phyloP scores from a whole-genome alignment of 2,797 vertebrate genomes.

The Triplophysa bombifrons region DNA sequence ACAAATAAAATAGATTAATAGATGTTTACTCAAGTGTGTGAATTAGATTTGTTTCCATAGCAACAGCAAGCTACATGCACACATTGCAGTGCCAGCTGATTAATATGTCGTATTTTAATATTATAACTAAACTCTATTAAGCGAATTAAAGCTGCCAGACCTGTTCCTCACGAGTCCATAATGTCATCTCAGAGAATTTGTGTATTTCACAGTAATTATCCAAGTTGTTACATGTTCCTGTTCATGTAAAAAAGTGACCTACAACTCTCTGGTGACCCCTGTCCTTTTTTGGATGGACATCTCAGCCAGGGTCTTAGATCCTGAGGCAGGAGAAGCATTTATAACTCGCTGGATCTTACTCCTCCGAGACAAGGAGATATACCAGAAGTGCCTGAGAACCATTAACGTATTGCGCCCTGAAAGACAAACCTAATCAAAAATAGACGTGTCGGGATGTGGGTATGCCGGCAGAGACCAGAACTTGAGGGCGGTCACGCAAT shows the following conservation, averaged over 20 bases:
- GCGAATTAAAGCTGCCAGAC: background rate
- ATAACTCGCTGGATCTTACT: conserved; percentile 46
- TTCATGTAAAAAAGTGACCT: conserved; percentile 6
- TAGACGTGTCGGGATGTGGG: conserved; percentile 68
- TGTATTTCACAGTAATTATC: conserved; percentile 5
- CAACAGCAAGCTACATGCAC: background rate
- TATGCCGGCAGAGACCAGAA: conserved; percentile 54
- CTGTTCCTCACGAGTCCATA: conserved; percentile 22
- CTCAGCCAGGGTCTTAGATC: conserved; percentile 51
- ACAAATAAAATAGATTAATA: background rate
- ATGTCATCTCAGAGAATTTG: conserved; percentile 6
- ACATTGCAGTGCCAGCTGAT: background rate
- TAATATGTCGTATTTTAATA: background rate
- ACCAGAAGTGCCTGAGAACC: conserved; percentile 55
- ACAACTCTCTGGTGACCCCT: conserved; percentile 40
- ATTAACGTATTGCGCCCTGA: conserved; percentile 69
- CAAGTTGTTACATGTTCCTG: conserved; percentile 27
- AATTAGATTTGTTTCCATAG: conserved; percentile 27
- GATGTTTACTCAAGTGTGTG: conserved; percentile 3
- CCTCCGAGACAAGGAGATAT: conserved; percentile 28
- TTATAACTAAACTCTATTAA: too few species aligned
- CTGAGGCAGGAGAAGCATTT: conserved; percentile 56
- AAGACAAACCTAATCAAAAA: conserved; percentile 76
- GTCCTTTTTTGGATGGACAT: conserved; percentile 42
- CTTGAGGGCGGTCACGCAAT: conserved; percentile 43